Base-by-base conservation (phyloP, 1,140 invertebrate genomes). In the Sycophaga agraensis region DNA sequence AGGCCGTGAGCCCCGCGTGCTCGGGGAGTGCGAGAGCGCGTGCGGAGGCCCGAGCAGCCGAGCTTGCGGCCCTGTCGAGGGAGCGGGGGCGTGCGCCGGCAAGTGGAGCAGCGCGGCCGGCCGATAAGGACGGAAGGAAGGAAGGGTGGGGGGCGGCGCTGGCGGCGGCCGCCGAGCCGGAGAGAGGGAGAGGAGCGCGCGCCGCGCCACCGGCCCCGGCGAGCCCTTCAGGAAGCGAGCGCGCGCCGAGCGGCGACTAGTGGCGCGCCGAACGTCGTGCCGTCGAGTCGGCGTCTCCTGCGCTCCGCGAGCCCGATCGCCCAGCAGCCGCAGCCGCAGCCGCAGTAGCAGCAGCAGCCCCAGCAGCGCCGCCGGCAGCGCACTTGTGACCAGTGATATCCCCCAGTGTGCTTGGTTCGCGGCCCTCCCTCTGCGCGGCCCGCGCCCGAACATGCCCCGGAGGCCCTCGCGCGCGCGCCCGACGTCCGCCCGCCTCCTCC, bases 251-350 rank as follows among this genome's bases (percentile, higher is more conserved):
- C 5, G 5, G 59, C 48, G 3, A 68, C 69, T 75, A 79, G 77
- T 79, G 68, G 72, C 69, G 70, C 68, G 69, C 70, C 68, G 73
- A 75, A 72, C 70, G 69, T 59, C 71, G 68, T 67, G 66, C 66
- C 70, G 74, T 73, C 61, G 68, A 66, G 73, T 58, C 54, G 54
- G 24, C 49, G 37, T 16, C 7, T 2, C n/a, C 12, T 21, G 6
- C 12, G 28, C 31, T 8, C 21, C 48, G 48, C n/a, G 8, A 12
- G 16, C 6, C 7, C 28, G 28, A 31, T 4, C 4, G 1, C 5
- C 1, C 24, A 21, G 7, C 28, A n/a, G 2, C 4, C 21, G 26
- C 1, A 50, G 7, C 31, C 6, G 28, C 3, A 1, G 14, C 24
- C 9, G 14, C 24, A 14, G 5, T 16, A 48, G n/a, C 9, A 46